phyloP scores from a whole-genome alignment of 2,797 vertebrate genomes.

The Phataginus tetradactyla region DNA sequence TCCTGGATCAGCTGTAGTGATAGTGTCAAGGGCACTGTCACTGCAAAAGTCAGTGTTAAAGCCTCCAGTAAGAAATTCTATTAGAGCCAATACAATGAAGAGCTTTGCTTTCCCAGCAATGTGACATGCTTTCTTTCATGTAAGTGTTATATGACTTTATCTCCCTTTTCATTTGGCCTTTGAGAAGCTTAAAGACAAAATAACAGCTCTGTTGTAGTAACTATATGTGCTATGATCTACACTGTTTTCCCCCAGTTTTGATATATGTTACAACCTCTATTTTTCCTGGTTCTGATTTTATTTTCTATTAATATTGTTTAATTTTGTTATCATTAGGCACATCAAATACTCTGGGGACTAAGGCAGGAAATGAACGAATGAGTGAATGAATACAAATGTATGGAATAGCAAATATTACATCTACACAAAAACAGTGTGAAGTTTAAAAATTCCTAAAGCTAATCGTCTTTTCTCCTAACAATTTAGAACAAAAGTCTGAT shows the following conservation, averaged over 20 bases:
- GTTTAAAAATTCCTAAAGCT: neutral
- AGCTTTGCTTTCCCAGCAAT: neutral
- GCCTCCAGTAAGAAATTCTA: slow-evolving; percentile 6
- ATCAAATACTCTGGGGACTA: neutral
- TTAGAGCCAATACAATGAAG: neutral
- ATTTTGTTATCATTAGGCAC: neutral
- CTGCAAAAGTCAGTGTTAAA: neutral
- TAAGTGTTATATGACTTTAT: neutral
- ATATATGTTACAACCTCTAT: neutral
- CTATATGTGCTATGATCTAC: neutral
- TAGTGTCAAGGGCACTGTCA: neutral
- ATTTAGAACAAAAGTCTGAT: neutral
- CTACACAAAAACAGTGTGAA: neutral
- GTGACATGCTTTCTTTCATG: neutral
- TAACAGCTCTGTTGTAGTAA: neutral
- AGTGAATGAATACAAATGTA: neutral
- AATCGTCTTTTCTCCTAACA: neutral
- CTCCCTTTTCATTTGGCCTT: slow-evolving; percentile 13
- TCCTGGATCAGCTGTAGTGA: neutral
- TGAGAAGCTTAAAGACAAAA: slow-evolving; percentile 11
- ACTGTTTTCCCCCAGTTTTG: neutral
- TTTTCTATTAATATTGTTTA: neutral
- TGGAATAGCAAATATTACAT: neutral
- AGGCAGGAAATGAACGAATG: neutral
- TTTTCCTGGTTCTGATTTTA: slow-evolving; percentile 29